A percentile compares a stretch with the other conserved stretches of the same genome.
Conservation (phyloP, 2,113 vertebrate species). For the Sminthopsis crassicaudata region DNA sequence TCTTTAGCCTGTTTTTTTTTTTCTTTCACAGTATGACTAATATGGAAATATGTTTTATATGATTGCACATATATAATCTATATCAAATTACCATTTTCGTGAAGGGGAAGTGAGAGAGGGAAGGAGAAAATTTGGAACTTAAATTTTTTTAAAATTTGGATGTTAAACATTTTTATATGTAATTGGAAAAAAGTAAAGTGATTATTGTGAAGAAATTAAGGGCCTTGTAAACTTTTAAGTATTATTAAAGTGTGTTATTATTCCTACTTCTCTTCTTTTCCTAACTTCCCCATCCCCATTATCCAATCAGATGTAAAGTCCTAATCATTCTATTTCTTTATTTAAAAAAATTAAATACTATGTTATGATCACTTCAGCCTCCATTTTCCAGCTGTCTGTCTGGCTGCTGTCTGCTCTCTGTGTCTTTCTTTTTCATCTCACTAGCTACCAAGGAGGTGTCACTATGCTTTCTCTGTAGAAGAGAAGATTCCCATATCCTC, state of each 20-base stretch:
- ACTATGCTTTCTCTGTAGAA: background rate
- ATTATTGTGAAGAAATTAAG: too few species aligned
- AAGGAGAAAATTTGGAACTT: background rate
- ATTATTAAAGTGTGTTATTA: too few species aligned
- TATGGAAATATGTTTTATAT: background rate
- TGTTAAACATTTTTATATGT: background rate
- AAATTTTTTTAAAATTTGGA: background rate
- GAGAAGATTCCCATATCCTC: background rate
- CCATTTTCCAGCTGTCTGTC: background rate
- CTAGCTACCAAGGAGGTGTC: background rate
- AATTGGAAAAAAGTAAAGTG: background rate
- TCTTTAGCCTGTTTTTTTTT: background rate
- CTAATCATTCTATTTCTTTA: too few species aligned
- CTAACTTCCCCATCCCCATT: too few species aligned
- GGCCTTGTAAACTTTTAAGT: too few species aligned
- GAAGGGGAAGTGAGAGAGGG: background rate
- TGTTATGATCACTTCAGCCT: background rate
- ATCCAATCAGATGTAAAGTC: too few species aligned
- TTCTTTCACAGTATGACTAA: background rate
- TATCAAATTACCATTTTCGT: background rate
- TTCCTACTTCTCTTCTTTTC: too few species aligned
- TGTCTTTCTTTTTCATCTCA: background rate
- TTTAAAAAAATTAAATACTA: too few species aligned
- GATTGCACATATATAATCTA: background rate
- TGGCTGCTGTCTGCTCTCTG: background rate